phyloP scores from a whole-genome alignment of 2,888 invertebrate genomes.

The Rhamnusium bicolor region DNA sequence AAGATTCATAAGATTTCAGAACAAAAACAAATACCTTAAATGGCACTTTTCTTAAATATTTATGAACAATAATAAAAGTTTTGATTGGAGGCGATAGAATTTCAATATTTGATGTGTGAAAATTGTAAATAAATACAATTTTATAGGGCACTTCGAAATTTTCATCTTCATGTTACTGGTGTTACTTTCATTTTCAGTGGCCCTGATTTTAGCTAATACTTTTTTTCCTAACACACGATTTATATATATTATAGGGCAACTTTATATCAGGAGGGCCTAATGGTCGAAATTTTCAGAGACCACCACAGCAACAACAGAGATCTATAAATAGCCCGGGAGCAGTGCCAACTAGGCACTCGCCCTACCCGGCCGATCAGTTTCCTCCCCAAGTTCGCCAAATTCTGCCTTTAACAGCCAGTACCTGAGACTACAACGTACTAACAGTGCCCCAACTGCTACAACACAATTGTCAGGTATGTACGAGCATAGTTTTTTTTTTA shows the following conservation, averaged over 20 bases:
- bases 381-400: constrained; percentile 73
- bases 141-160: neutral
- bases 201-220: constrained; percentile 12
- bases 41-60: no score
- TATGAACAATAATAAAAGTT: no score
- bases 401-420: constrained; percentile 71
- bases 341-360: constrained; percentile 74
- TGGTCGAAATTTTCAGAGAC: constrained; percentile 60
- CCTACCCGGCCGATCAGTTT: constrained; percentile 73
- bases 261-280: constrained; percentile 50
- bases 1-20: no score
- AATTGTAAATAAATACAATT: no score
- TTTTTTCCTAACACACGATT: constrained; percentile 41
- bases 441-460: constrained; percentile 74
- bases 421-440: constrained; percentile 76
- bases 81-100: no score
- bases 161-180: constrained; percentile 31
- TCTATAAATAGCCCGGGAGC: constrained; percentile 73
- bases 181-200: constrained; percentile 18
- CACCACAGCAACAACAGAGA: constrained; percentile 66
- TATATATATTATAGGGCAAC: constrained; percentile 48
- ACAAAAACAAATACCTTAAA: no score
- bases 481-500: neutral
- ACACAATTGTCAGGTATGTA: constrained; percentile 76
- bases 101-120: no score